These are phyloP conservation scores for Cassiopea andromeda DNA, from an alignment of 30 jellyfish, hydroid and myxozoan genomes.

Conservation along the genomic window DNA sequence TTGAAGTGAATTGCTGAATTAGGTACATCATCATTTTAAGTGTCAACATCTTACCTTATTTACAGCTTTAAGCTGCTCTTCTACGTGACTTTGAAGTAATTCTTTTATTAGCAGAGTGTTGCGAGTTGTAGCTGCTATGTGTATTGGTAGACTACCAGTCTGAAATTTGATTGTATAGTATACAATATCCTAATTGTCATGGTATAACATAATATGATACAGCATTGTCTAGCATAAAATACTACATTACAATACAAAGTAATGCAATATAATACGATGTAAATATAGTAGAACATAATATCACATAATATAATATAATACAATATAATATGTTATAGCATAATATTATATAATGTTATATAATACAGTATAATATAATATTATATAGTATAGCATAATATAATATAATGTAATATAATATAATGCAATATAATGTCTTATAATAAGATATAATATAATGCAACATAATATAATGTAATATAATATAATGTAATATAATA, in stretches of 20 bases:
- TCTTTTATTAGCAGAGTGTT: conserved; percentile 71
- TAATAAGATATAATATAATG: neutral
- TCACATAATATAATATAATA: no score
- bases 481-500: neutral
- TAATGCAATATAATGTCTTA: neutral
- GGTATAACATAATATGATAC: neutral
- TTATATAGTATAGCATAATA: no score
- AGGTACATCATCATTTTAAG: no score
- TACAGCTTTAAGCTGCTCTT: conserved; percentile 83
- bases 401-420: no score
- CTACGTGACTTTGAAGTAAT: conserved; percentile 72
- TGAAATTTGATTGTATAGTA: neutral
- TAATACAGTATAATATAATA: no score
- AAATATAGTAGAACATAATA: neutral
- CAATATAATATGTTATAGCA: no score
- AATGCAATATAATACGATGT: neutral
- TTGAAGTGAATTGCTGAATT: no score
- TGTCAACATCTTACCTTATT: conserved; percentile 44
- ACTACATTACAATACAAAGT: neutral
- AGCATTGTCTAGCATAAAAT: neutral
- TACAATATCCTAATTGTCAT: no score
- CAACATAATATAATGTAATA: neutral
- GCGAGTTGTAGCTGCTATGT: conserved; percentile 80
- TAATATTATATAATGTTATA: no score
- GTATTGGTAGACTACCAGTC: conserved; percentile 89